Conservation (phyloP, 2,797 vertebrate genomes). For the Cyprinella venusta region DNA sequence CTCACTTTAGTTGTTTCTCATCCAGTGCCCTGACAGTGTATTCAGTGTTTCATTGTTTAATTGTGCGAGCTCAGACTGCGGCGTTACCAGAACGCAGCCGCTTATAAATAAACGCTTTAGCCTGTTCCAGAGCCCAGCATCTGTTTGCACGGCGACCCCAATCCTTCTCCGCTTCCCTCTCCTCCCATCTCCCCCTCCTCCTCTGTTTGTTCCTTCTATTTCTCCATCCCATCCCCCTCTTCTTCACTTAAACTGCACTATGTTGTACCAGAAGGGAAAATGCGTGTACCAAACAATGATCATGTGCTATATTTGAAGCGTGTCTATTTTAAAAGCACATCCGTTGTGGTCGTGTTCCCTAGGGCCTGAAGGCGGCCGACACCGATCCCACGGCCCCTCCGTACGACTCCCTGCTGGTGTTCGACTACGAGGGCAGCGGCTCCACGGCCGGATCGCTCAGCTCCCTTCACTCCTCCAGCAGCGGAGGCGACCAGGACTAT, state of each 20-base stretch:
- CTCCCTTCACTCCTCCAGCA: conserved; percentile 95
- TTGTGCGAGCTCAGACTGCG: conserved; percentile 37
- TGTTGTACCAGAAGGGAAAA: neutral
- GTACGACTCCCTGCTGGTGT: conserved; percentile 95
- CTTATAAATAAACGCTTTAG: conserved; percentile 48
- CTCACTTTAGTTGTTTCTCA: conserved; percentile 16
- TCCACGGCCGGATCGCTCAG: conserved; percentile 96
- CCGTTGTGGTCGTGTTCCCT: conserved; percentile 44
- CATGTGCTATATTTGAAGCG: neutral
- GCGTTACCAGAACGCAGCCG: conserved; percentile 33
- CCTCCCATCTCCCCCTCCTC: conserved; percentile 32
- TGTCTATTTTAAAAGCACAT: conserved; percentile 15
- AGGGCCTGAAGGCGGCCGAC: conserved; percentile 97
- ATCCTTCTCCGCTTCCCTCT: conserved; percentile 35
- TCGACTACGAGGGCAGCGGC: conserved; percentile 96
- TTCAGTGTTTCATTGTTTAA: conserved; percentile 45
- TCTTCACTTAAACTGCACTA: conserved; percentile 13
- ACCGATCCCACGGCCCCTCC: conserved; percentile 96
- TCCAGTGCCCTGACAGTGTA: neutral
- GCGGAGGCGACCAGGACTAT: conserved; percentile 95
- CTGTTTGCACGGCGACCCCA: conserved; percentile 49
- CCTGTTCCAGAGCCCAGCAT: conserved; percentile 45
- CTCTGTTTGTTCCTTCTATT: conserved; percentile 59
- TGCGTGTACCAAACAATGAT: too few species aligned
- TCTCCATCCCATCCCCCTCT: conserved; percentile 40